phyloP scores from a whole-genome alignment of 2,888 invertebrate genomes.

The Cacoxenus indagator region DNA sequence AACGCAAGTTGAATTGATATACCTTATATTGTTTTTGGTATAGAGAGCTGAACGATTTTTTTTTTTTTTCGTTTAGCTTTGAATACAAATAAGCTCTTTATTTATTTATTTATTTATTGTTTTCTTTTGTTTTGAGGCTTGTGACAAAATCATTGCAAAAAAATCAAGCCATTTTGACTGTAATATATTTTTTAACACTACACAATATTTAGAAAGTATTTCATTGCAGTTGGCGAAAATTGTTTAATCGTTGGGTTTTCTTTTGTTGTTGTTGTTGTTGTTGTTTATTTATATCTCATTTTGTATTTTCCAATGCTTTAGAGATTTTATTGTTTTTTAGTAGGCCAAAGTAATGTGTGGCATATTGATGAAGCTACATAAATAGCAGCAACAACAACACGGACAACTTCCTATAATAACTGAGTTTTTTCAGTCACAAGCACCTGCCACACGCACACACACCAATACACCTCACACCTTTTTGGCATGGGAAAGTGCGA shows the following conservation, averaged over 20 bases:
- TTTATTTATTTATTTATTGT: background rate
- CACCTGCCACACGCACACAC: too few relatives aligned
- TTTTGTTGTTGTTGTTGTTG: background rate
- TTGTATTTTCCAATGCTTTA: background rate
- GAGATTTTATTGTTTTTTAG: background rate
- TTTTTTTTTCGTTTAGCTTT: background rate
- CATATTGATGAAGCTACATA: constrained; percentile 1
- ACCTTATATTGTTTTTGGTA: too few relatives aligned
- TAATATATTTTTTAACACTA: background rate
- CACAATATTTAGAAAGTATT: background rate
- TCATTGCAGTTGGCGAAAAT: too few relatives aligned
- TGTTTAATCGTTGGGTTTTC: too few relatives aligned
- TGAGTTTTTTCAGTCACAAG: too few relatives aligned
- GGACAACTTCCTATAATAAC: background rate
- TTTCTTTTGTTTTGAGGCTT: background rate
- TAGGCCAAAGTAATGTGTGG: background rate
- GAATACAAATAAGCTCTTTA: background rate
- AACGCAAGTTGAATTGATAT: too few relatives aligned
- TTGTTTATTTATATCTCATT: background rate
- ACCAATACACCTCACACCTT: background rate
- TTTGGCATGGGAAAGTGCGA: constrained; percentile 11
- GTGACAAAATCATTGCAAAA: background rate
- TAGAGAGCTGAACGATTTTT: background rate
- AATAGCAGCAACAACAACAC: background rate
- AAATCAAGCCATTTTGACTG: too few relatives aligned